Conservation (phyloP, 2,797 vertebrate species). For the Diplodus puntazzo region DNA sequence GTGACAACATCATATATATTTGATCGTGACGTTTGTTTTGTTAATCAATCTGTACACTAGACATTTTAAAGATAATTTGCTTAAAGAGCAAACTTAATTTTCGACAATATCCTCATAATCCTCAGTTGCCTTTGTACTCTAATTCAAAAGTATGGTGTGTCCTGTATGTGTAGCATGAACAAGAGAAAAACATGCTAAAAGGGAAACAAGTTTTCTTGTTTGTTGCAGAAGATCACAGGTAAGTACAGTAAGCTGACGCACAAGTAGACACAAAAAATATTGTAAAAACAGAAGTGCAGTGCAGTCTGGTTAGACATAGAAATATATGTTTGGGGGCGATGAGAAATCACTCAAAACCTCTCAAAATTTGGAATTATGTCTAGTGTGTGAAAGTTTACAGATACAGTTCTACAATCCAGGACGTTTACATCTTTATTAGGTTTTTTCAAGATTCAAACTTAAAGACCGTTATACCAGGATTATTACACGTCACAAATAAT, state of each 20-base stretch:
- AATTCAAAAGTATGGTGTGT: neutral
- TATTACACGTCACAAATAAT: slow-evolving; percentile 3
- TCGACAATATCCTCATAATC: no score
- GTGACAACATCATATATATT: neutral
- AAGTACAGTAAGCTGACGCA: slow-evolving; percentile 4
- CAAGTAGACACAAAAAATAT: slow-evolving; percentile 4
- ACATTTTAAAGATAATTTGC: neutral
- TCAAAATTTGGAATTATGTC: neutral
- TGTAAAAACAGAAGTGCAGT: neutral
- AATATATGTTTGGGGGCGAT: neutral
- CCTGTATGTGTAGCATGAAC: slow-evolving; percentile 5
- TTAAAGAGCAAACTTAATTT: no score
- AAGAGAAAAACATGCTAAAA: neutral
- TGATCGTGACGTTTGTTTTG: no score
- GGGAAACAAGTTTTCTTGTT: no score
- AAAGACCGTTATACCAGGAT: neutral
- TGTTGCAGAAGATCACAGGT: slow-evolving; percentile 20
- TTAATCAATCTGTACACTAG: no score
- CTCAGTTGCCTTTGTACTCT: neutral
- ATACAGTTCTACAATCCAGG: neutral
- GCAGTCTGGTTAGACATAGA: slow-evolving; percentile 1
- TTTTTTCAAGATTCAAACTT: slow-evolving; percentile 6
- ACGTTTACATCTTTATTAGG: neutral
- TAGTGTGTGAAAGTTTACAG: slow-evolving; percentile 3
- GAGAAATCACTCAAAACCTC: neutral